phyloP scores from a whole-genome alignment of 2,888 invertebrate genomes.

The Bembecia ichneumoniformis region DNA sequence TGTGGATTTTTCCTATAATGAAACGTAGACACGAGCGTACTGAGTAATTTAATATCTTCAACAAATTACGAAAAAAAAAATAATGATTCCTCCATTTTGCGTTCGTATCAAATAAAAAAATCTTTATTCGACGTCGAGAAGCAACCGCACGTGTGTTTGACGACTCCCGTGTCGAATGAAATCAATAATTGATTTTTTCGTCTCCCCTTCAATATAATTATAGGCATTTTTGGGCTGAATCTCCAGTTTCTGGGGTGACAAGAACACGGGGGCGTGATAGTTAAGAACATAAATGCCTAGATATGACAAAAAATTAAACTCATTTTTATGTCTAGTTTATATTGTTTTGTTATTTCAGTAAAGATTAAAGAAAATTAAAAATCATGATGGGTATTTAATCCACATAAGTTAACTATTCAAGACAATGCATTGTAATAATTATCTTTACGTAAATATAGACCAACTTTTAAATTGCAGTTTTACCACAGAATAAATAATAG shows the following conservation, averaged over 20 bases:
- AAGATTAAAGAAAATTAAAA: too few species aligned
- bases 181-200: neutral
- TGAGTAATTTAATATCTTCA: too few species aligned
- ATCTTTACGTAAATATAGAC: neutral
- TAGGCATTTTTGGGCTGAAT: constrained; percentile 46
- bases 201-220: constrained; percentile 42
- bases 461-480: too few species aligned
- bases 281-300: neutral
- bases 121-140: too few species aligned
- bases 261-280: constrained; percentile 17
- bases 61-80: too few species aligned
- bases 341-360: neutral
- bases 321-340: neutral
- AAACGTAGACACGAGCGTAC: too few species aligned
- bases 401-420: neutral
- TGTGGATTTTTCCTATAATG: too few species aligned
- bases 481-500: too few species aligned
- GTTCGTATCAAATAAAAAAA: too few species aligned
- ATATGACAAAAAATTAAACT: neutral
- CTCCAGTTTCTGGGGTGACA: constrained; percentile 37
- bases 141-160: neutral
- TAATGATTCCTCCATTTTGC: too few species aligned
- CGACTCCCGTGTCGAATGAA: constrained; percentile 1
- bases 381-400: neutral
- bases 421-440: constrained; percentile 5